These are phyloP conservation scores for Periplaneta americana DNA, from an alignment of 1,140 invertebrate genomes.

Conservation along the genomic window DNA sequence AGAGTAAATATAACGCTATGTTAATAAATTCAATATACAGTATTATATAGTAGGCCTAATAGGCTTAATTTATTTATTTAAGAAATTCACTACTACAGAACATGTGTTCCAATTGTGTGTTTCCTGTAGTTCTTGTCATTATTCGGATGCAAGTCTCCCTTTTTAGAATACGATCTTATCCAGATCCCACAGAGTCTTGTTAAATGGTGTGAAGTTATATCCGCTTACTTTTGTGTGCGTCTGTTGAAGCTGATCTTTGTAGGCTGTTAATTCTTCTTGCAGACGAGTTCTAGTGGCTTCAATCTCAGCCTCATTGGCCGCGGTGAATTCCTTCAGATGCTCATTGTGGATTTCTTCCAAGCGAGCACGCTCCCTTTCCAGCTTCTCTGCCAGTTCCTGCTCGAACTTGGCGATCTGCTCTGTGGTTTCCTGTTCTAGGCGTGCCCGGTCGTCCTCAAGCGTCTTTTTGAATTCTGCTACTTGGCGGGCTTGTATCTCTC, in stretches of 20 bases:
- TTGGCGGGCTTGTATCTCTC: conserved; percentile 35
- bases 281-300: conserved; percentile 26
- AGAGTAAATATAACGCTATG: too few species aligned
- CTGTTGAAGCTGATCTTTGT: conserved; percentile 34
- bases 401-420: conserved; percentile 21
- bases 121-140: too few species aligned
- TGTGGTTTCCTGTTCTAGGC: conserved; percentile 20
- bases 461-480: conserved; percentile 28
- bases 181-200: too few species aligned
- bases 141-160: too few species aligned
- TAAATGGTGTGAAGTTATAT: too few species aligned
- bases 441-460: background rate
- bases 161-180: too few species aligned
- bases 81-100: too few species aligned
- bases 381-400: conserved; percentile 25
- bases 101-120: too few species aligned
- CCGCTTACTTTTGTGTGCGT: background rate
- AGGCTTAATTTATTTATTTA: too few species aligned
- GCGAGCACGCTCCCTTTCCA: conserved; percentile 23
- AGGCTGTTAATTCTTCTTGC: conserved; percentile 33
- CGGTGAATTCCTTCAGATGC: conserved; percentile 30
- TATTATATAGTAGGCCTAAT: too few species aligned
- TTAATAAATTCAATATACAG: too few species aligned
- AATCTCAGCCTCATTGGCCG: conserved; percentile 25
- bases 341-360: conserved; percentile 40